A percentile compares a stretch with the other conserved stretches of the same genome.
phyloP scores from a whole-genome alignment of 37 sponge, comb jelly and placozoan genomes.

The Lycopodina hypogea region DNA sequence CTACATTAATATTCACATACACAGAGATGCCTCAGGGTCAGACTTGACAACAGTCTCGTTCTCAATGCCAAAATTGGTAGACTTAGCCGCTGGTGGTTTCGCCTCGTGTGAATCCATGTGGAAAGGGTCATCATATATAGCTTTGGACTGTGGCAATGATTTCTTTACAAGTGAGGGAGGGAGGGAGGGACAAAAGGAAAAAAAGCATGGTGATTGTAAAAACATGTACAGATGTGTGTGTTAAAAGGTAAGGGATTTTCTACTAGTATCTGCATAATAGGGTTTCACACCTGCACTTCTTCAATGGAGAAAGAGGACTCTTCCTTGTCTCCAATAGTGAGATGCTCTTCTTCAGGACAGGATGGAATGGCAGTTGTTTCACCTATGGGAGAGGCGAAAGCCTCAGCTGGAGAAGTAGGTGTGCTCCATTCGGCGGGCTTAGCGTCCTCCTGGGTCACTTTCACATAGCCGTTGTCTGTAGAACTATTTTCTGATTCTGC shows the following conservation, averaged over 20 bases:
- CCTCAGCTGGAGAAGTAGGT: neutral
- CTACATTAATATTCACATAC: neutral
- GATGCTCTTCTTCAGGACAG: constrained; percentile 13
- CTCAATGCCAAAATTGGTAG: neutral
- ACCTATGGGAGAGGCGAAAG: neutral
- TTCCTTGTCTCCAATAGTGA: neutral
- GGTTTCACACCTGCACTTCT: neutral
- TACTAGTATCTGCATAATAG: neutral
- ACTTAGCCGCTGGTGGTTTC: too few species aligned
- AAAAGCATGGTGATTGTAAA: too few species aligned
- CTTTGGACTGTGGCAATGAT: neutral
- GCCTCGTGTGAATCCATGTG: constrained; percentile 18
- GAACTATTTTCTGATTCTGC: constrained; percentile 47
- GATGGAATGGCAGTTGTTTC: constrained; percentile 4
- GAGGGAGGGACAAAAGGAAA: too few species aligned
- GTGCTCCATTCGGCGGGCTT: neutral
- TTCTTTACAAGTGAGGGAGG: neutral
- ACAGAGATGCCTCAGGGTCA: neutral
- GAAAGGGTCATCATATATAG: neutral
- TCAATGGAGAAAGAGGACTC: neutral
- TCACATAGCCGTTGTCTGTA: constrained; percentile 33
- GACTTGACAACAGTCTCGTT: neutral
- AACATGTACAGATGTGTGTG: too few species aligned
- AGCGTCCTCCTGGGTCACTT: constrained; percentile 34
- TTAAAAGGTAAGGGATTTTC: neutral